phyloP scores from a whole-genome alignment of 1,140 invertebrate genomes.

The Chlorops oryzae region DNA sequence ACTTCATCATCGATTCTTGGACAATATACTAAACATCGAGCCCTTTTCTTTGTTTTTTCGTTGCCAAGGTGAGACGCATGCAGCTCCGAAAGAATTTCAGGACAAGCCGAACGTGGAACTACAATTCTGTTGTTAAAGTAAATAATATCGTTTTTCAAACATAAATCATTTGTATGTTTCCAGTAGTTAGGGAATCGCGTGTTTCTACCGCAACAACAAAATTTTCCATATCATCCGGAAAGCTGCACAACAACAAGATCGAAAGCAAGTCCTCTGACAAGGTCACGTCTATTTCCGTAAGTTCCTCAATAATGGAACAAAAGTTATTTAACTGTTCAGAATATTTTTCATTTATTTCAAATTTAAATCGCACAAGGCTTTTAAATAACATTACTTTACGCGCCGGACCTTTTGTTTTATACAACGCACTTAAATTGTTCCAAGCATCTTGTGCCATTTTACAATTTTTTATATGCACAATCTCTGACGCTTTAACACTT shows the following conservation, averaged over 20 bases:
- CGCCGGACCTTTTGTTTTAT: background rate
- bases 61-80: too few species aligned
- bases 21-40: too few species aligned
- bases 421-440: background rate
- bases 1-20: too few species aligned
- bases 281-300: background rate
- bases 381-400: background rate
- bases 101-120: too few species aligned
- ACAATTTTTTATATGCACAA: slow-evolving; percentile 1
- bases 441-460: background rate
- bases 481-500: background rate
- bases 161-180: too few species aligned
- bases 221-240: slow-evolving; percentile 1
- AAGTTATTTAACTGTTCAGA: background rate
- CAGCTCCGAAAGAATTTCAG: too few species aligned
- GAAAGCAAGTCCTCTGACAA: background rate
- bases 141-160: too few species aligned
- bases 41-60: too few species aligned
- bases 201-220: slow-evolving; percentile 2
- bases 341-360: background rate
- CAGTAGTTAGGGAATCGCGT: too few species aligned
- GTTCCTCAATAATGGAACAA: background rate
- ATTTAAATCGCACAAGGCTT: background rate
- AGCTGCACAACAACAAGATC: slow-evolving; percentile 1
- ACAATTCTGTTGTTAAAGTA: too few species aligned